phyloP scores from a whole-genome alignment of 2,113 vertebrate genomes.

The Python bivittatus region DNA sequence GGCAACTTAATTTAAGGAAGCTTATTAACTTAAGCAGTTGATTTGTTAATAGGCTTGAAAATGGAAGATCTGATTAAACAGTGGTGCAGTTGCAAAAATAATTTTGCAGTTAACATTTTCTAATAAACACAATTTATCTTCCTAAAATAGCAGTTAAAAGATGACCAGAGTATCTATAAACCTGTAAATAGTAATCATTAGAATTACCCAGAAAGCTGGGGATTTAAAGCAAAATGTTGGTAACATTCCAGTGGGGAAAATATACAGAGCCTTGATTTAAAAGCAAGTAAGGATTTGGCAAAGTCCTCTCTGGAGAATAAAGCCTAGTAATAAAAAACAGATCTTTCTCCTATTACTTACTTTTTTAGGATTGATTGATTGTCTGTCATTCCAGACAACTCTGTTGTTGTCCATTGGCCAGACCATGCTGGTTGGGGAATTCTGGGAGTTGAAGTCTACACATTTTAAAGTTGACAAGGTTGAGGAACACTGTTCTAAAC shows the following conservation, averaged over 20 bases:
- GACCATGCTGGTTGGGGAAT: not conserved
- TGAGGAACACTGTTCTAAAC: not conserved
- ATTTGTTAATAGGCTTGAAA: not conserved
- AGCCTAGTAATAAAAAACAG: not conserved
- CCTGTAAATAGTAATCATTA: not conserved
- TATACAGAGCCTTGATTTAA: not conserved
- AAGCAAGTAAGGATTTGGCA: not conserved
- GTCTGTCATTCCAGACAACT: not conserved
- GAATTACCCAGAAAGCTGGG: not conserved
- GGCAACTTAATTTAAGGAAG: not conserved
- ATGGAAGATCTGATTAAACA: not conserved
- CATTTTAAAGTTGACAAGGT: not conserved
- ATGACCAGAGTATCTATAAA: not conserved
- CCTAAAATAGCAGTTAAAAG: not conserved
- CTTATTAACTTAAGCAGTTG: not conserved
- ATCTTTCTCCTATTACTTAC: not conserved
- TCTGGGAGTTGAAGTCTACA: not conserved
- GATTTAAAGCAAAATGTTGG: constrained; percentile 2
- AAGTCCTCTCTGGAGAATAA: not conserved
- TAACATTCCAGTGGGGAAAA: not conserved
- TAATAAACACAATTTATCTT: not conserved
- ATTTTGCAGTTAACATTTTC: not conserved
- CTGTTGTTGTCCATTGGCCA: not conserved
- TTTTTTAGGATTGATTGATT: not conserved
- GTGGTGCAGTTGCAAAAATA: not conserved